phyloP scores from a whole-genome alignment of 2,113 vertebrate species.

The Oceanites oceanicus region DNA sequence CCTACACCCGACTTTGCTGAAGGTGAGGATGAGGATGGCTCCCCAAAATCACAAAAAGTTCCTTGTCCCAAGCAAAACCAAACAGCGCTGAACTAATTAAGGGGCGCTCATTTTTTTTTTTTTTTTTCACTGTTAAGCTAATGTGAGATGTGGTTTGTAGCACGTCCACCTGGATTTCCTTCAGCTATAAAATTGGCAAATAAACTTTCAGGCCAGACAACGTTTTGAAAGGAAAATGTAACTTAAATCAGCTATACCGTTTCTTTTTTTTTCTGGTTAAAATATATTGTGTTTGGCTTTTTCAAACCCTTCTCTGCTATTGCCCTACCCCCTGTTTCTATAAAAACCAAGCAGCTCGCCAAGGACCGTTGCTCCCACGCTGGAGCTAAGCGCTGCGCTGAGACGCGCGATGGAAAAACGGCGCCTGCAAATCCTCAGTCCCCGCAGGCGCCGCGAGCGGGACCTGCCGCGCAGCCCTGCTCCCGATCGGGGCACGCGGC shows the following conservation, averaged over 20 bases:
- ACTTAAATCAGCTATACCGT: background rate
- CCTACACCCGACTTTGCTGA: background rate
- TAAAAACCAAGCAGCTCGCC: background rate
- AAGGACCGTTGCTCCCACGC: accelerated
- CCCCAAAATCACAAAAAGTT: background rate
- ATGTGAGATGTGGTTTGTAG: background rate
- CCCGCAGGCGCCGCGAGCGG: accelerated
- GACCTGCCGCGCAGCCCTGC: accelerated
- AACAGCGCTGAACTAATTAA: too few relatives aligned
- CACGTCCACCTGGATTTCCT: background rate
- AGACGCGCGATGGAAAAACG: accelerated
- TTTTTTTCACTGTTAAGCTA: background rate
- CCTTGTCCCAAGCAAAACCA: background rate
- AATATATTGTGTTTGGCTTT: background rate
- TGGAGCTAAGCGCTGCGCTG: background rate
- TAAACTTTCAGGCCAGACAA: background rate
- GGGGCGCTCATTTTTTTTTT: background rate
- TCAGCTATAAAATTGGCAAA: background rate
- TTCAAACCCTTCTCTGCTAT: background rate
- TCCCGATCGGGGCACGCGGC: accelerated
- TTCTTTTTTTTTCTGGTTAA: background rate
- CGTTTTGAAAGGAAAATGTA: background rate
- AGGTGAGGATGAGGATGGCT: background rate
- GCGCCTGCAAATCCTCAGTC: background rate
- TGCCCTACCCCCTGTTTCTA: background rate